Evolutionary conservation across 2,113 vertebrate genomes (phyloP), one percentile per base, ranked within the genome.

Genomic region (Cyphomyrus plagiostoma): DNA sequence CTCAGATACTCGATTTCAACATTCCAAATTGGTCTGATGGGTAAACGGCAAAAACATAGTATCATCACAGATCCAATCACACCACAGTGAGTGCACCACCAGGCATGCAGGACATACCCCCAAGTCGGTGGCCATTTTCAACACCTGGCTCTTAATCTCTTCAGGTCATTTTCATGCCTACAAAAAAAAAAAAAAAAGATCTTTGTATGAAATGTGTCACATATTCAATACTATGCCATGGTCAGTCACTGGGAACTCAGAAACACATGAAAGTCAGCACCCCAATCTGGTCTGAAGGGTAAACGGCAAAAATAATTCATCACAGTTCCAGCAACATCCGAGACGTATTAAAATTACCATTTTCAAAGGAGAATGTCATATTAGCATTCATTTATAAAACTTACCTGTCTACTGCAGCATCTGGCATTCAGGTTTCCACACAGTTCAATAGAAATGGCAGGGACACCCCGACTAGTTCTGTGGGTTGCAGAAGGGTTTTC

Each of bases 251-350:
- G 35, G 17, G 46, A 88, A 85, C 92, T 95, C 95, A 95, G 94
- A 93, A 90, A 15, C 88, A 92, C 91, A 92, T 62, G 86, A 30
- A 80, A 80, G 7, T 95, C 94, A 95, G n/a, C 94, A 95, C 30
- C 92, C 92, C 91, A 91, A 17, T 91, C 74, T 90, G 89, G 91
- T 95, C 94, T 92, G 94, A 95, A 91, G 94, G 94, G 94, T 96
- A 95, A 95, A 95, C 94, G 93, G 94, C 94, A 21, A 94, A 90
- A 50, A 92, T 86, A 94, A 90, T 89, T 95, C 93, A 92, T 95
- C 94, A 94, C 90, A 87, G 91, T 88, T 86, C 83, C 7, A 89
- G 35, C 9, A 90, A 19, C 26, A 80, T 23, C 50, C 15, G 0
- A 74, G 48, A 7, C 0, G 1, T 83, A 45, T 53, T 26, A 89